Base-by-base conservation (phyloP, 2,888 invertebrate species). In the Augiades crinisus region DNA sequence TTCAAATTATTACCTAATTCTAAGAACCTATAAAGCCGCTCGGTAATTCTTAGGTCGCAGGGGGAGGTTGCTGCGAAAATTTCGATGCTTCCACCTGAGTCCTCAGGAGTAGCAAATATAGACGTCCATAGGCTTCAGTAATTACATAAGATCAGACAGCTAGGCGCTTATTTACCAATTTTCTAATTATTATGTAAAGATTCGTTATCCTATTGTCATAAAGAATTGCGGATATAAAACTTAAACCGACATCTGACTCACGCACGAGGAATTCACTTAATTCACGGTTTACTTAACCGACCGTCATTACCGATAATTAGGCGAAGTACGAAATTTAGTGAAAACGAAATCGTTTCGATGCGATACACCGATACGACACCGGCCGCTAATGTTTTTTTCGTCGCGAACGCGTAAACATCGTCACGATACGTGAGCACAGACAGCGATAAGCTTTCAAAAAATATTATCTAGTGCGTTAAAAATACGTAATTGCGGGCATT, bases 371-470 rank as follows among this genome's bases (percentile, higher is more conserved):
- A 53, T 52, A 47, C 46, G 47, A 54, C 37, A 47, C 49, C 53
- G 45, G 40, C 31, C 44, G 60, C 62, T 64, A 63, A 67, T 67
- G 62, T 51, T 44, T 51, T 50, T 51, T 51, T 24, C 43, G 24
- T n/a, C n/a, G 36, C 43, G 73, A 79, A 81, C 77, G 73, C 75
- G 70, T 74, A 76, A 67, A 65, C 68, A 70, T 63, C 80, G 84
- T 83, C 72, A 81, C 83, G 82, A 72, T 72, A 62, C 72, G 67
- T 81, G 85, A 76, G 61, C 82, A 81, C 75, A 50, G 62, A 64
- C 51, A 21, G 70, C 74, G 79, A 83, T 84, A 83, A 84, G 81
- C 82, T 81, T 78, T 78, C 76, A 77, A 85, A 84, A 50, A 82
- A 78, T 78, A 74, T 72, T 75, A 73, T 81, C 78, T 76, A 72